Conservation (phyloP, 92 coral and sea anemone species). For the Scolanthus callimorphus region DNA sequence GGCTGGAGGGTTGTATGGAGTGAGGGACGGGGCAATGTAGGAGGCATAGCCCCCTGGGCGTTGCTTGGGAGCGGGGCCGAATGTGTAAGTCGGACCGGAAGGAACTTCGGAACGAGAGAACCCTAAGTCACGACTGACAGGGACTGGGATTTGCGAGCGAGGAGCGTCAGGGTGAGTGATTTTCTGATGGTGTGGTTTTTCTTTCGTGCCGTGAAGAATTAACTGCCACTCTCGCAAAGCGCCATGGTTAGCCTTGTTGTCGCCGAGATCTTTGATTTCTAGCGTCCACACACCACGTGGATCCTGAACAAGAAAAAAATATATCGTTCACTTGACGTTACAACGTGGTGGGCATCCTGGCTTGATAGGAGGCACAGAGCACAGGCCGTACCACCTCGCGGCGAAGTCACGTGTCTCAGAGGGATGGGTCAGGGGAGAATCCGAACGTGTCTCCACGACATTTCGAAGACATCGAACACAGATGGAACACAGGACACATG, state of each 20-base stretch:
- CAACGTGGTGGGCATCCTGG: too few relatives aligned
- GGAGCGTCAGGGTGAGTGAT: conserved; percentile 68
- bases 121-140: conserved; percentile 48
- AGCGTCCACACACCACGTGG: conserved; percentile 98
- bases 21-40: conserved; percentile 5
- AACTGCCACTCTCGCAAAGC: conserved; percentile 92
- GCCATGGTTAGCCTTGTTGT: conserved; percentile 80
- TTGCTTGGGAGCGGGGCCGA: conserved; percentile 60
- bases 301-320: conserved; percentile 32
- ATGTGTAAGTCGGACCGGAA: conserved; percentile 80
- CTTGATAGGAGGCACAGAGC: too few relatives aligned
- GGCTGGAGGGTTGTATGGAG: conserved; percentile 7
- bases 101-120: conserved; percentile 45
- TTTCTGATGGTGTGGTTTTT: conserved; percentile 83
- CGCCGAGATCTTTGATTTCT: conserved; percentile 92
- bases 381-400: too few relatives aligned
- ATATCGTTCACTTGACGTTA: too few relatives aligned
- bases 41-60: conserved; percentile 13
- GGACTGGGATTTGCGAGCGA: conserved; percentile 74
- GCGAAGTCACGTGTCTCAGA: too few relatives aligned
- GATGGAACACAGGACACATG: too few relatives aligned
- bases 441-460: too few relatives aligned
- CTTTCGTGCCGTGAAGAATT: conserved; percentile 89
- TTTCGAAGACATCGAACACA: too few relatives aligned
- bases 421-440: too few relatives aligned